phyloP scores from a whole-genome alignment of 2,888 invertebrate species.

The Drosophila robusta region DNA sequence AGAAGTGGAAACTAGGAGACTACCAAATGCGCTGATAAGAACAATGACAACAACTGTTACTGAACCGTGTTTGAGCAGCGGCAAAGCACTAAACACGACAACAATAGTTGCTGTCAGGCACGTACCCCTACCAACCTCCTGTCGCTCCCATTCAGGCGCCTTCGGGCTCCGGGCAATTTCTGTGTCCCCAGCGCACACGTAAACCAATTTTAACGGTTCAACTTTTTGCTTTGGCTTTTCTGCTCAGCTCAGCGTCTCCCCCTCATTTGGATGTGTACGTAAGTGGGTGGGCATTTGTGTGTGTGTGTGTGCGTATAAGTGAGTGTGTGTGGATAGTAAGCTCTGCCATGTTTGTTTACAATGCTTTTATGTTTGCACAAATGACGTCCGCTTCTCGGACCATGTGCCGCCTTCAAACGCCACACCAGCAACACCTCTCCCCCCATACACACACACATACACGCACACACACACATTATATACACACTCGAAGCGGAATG shows the following conservation, averaged over 20 bases:
- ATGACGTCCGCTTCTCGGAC: constrained; percentile 66
- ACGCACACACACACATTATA: neutral
- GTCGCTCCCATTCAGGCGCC: neutral
- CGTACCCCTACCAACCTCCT: constrained; percentile 4
- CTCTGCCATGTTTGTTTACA: constrained; percentile 78
- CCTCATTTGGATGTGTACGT: neutral
- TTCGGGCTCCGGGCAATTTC: constrained; percentile 15
- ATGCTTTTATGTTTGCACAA: constrained; percentile 81
- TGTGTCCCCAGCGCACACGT: constrained; percentile 53
- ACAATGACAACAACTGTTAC: constrained; percentile 6
- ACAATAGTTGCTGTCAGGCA: constrained; percentile 55
- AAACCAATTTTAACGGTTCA: constrained; percentile 81
- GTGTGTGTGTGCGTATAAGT: constrained; percentile 15
- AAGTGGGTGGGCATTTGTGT: too few species aligned
- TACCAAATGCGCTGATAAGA: constrained; percentile 59
- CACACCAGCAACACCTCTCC: neutral
- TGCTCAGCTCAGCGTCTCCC: neutral
- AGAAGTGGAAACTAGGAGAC: constrained; percentile 18
- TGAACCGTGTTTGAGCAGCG: neutral
- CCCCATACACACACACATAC: neutral
- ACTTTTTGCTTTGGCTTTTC: constrained; percentile 66
- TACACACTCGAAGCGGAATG: constrained; percentile 31
- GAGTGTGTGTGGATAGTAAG: constrained; percentile 40
- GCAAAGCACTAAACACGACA: constrained; percentile 28
- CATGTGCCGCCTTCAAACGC: constrained; percentile 23